Evolutionary conservation across 2,888 invertebrate genomes (phyloP), one percentile per base, ranked within the genome.

Genomic region (Chydorus sphaericus): DNA sequence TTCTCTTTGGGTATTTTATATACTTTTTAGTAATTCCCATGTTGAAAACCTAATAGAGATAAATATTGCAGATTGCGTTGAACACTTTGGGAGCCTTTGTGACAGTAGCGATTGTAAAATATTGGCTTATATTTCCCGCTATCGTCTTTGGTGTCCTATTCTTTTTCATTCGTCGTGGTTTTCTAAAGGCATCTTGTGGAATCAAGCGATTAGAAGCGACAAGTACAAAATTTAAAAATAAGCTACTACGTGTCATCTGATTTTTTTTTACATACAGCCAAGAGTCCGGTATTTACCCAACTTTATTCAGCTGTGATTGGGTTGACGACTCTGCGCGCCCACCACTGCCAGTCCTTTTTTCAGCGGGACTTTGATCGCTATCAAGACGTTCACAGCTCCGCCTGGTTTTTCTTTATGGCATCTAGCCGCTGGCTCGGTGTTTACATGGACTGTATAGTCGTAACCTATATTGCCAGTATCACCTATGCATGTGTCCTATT

Each of bases 401-500:
- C 94, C 6, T 96, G 89, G 85, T 93, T 82, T 67, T 74, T 90
- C 64, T 92, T 92, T 69, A 80, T 97, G 55, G 80, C 87, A 0
- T 84, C 88, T 5, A 87, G 88, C 18, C 81, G 94, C 59, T 93
- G 96, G 62, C 92, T 97, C 66, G 94, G 92, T 1, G 85, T 92
- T 65, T 88, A 88, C 79, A 72, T 97, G 64, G 97, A 97, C 68
- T 75, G 88, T 61, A 79, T 91, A 53, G 93, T 93, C 67, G 80
- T 88, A 1, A 61, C 85, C 6, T 96, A 93, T 70, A 86, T 96
- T 58, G 79, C 81, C 0, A 68, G 86, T 48, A 91, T 94, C 1
- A 87, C 92, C 0, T 74, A 89, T 63, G 87, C 86, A 65, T 89
- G 91, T 70, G 79, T 94, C 56, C 68, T 87, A 0, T 73, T 83